phyloP scores from a whole-genome alignment of 1,140 invertebrate species.

The Drosophila chauvacae region DNA sequence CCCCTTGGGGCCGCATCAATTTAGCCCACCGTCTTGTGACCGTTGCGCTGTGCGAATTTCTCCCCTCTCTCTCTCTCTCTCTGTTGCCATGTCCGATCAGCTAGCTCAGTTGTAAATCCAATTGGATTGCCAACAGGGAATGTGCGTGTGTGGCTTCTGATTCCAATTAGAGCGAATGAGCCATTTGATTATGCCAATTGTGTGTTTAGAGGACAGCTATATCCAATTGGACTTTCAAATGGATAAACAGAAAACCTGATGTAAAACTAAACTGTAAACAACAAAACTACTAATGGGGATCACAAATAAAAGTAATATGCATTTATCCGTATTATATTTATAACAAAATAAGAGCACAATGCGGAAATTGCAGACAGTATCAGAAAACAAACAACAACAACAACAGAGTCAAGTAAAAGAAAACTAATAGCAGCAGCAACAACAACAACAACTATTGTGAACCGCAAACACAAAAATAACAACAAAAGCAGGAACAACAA shows the following conservation, averaged over 20 bases:
- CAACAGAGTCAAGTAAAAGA: conserved; percentile 8
- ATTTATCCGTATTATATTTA: neutral
- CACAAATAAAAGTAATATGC: conserved; percentile 9
- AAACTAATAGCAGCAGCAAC: conserved; percentile 12
- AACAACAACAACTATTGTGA: conserved; percentile 32
- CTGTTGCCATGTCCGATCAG: conserved; percentile 30
- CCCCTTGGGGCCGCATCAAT: conserved; percentile 77
- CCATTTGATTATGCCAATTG: conserved; percentile 11
- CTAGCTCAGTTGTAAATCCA: conserved; percentile 22
- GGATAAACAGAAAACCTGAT: conserved; percentile 55
- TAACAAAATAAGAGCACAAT: conserved; percentile 39
- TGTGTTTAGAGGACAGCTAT: conserved; percentile 18
- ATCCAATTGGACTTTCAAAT: conserved; percentile 20
- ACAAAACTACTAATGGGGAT: neutral
- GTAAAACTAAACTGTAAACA: conserved; percentile 63
- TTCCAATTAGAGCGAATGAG: conserved; percentile 27
- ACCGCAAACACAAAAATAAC: conserved; percentile 19
- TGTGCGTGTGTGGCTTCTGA: conserved; percentile 1
- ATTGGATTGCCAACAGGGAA: conserved; percentile 6
- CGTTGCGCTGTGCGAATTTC: conserved; percentile 22
- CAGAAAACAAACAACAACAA: conserved; percentile 8
- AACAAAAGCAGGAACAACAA: conserved; percentile 16
- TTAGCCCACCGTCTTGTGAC: conserved; percentile 58
- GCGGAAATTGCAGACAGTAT: conserved; percentile 52
- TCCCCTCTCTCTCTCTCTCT: neutral